Conservation (phyloP, 2,888 invertebrate genomes). For the Steinernema scapterisci region DNA sequence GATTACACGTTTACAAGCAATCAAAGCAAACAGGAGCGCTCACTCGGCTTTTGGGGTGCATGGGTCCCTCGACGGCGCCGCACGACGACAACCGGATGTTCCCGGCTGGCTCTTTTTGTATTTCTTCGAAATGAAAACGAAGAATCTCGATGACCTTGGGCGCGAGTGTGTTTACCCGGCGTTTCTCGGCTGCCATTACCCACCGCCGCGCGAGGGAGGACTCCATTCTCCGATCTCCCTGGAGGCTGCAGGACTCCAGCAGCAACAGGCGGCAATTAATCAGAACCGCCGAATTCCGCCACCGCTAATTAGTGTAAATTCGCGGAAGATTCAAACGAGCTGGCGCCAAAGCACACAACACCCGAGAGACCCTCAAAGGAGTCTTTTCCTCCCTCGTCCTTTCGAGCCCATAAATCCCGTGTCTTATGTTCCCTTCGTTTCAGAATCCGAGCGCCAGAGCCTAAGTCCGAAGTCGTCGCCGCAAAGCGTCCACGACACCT, state of each 20-base stretch:
- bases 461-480: constrained; percentile 21
- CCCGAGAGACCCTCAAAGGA: too few species aligned
- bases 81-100: not conserved
- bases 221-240: not conserved
- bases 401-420: too few species aligned
- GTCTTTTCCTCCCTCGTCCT: too few species aligned
- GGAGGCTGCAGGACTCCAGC: constrained; percentile 15
- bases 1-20: constrained; percentile 28
- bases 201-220: constrained; percentile 14
- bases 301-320: constrained; percentile 17
- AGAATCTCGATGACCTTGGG: not conserved
- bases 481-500: constrained; percentile 14
- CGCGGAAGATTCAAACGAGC: not conserved
- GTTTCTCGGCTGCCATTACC: constrained; percentile 20
- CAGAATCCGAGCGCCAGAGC: constrained; percentile 28
- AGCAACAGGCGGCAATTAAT: constrained; percentile 12
- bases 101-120: not conserved
- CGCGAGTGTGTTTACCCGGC: constrained; percentile 25
- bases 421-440: not conserved
- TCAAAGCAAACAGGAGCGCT: not conserved
- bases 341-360: not conserved
- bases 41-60: too few species aligned
- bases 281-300: constrained; percentile 11
- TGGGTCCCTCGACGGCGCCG: too few species aligned
- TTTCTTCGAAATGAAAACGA: constrained; percentile 11